Percentiles rank a stretch among this genome's conserved stretches.
Conservation (phyloP, 1,140 invertebrate species). For the Gonatopus flavifemur region DNA sequence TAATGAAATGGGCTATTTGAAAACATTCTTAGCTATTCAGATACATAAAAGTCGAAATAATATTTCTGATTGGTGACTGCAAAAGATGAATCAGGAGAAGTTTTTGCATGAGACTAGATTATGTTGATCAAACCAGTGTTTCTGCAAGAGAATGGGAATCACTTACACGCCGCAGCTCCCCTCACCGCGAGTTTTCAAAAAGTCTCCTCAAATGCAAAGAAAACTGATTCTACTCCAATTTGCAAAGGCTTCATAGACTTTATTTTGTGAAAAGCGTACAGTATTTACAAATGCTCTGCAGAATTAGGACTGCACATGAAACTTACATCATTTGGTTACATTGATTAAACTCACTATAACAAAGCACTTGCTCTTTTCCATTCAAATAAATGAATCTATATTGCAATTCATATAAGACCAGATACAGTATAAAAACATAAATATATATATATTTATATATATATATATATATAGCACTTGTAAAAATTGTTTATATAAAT, state of each 20-base stretch:
- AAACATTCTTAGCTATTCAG: too few relatives aligned
- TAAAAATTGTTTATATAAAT: not conserved
- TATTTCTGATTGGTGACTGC: too few relatives aligned
- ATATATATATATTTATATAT: slow-evolving; percentile 20
- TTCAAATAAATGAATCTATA: slow-evolving; percentile 1
- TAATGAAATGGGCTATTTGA: too few relatives aligned
- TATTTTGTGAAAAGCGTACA: slow-evolving; percentile 45
- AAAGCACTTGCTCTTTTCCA: slow-evolving; percentile 15
- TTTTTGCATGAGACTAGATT: too few relatives aligned
- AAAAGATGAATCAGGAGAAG: too few relatives aligned
- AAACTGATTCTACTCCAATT: too few relatives aligned
- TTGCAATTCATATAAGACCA: slow-evolving; percentile 12
- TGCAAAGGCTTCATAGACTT: slow-evolving; percentile 33
- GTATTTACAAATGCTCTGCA: slow-evolving; percentile 47
- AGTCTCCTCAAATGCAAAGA: too few relatives aligned
- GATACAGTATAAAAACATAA: slow-evolving; percentile 17
- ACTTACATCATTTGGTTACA: slow-evolving; percentile 20
- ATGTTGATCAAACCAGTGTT: too few relatives aligned
- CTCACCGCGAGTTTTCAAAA: too few relatives aligned
- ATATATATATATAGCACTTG: slow-evolving; percentile 7
- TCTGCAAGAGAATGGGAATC: too few relatives aligned
- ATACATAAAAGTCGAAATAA: too few relatives aligned
- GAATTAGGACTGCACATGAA: slow-evolving; percentile 30
- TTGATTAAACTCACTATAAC: slow-evolving; percentile 12
- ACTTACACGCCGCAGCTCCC: too few relatives aligned